Conservation (phyloP, 2,888 invertebrate species). For the Metellina segmentata region DNA sequence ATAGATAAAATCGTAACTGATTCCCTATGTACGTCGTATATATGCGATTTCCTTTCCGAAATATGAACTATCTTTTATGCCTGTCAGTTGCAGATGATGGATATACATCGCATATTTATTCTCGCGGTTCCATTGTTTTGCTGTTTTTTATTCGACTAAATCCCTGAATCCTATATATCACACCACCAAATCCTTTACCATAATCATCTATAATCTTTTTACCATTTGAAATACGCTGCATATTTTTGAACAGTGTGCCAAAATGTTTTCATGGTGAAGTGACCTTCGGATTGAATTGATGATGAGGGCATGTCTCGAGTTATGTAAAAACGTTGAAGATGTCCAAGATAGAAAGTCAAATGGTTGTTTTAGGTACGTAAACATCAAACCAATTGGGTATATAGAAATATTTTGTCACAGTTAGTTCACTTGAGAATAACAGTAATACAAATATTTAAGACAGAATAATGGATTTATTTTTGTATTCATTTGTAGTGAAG, state of each 20-base stretch:
- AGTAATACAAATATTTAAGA: no score
- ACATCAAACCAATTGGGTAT: no score
- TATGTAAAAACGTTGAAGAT: background rate
- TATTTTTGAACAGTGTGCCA: background rate
- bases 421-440: no score
- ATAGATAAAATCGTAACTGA: background rate
- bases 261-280: background rate
- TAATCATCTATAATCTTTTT: background rate
- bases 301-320: background rate
- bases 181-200: background rate
- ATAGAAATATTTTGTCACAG: no score
- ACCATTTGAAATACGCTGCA: background rate
- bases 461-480: no score
- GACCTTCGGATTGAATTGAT: background rate
- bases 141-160: background rate
- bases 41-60: background rate
- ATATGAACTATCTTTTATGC: background rate
- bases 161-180: background rate
- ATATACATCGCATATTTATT: background rate
- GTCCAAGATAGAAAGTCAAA: background rate
- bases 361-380: background rate
- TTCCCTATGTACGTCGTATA: background rate
- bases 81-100: background rate
- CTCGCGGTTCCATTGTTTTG: background rate
- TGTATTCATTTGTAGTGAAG: no score